Evolutionary conservation across 2,113 vertebrate genomes (phyloP).

Genomic region (Hemiprocne comata): DNA sequence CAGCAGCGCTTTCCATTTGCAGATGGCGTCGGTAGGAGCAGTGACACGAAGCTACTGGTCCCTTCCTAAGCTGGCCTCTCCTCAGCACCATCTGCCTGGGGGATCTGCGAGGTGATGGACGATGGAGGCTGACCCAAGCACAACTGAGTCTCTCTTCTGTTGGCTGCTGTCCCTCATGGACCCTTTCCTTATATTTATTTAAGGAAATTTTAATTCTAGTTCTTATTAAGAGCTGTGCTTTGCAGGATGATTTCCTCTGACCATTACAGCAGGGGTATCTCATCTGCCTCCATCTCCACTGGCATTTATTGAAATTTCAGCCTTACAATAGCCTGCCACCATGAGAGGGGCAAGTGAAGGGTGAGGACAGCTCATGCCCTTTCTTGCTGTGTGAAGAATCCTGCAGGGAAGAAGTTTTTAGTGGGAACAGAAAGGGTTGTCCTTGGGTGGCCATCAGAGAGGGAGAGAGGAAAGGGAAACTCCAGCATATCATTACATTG

Average conservation of each 20-base stretch:
- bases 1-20: slow-evolving; percentile 1
- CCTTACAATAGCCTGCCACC: background rate
- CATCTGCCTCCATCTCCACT: background rate
- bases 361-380: background rate
- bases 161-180: background rate
- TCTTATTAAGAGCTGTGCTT: slow-evolving; percentile 8
- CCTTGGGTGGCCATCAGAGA: slow-evolving; percentile 5
- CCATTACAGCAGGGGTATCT: background rate
- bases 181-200: slow-evolving; percentile 47
- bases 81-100: background rate
- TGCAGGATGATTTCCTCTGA: background rate
- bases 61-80: background rate
- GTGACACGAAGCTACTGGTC: background rate
- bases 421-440: background rate
- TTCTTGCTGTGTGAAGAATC: background rate
- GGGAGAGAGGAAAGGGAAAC: background rate
- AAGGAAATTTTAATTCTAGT: slow-evolving; percentile 30
- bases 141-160: accelerated
- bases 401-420: background rate
- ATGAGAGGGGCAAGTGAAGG: background rate
- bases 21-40: slow-evolving; percentile 63
- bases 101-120: background rate
- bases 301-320: background rate
- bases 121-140: background rate
- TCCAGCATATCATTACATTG: background rate